phyloP scores from a whole-genome alignment of 2,113 vertebrate species.

The Lycocorax pyrrhopterus region DNA sequence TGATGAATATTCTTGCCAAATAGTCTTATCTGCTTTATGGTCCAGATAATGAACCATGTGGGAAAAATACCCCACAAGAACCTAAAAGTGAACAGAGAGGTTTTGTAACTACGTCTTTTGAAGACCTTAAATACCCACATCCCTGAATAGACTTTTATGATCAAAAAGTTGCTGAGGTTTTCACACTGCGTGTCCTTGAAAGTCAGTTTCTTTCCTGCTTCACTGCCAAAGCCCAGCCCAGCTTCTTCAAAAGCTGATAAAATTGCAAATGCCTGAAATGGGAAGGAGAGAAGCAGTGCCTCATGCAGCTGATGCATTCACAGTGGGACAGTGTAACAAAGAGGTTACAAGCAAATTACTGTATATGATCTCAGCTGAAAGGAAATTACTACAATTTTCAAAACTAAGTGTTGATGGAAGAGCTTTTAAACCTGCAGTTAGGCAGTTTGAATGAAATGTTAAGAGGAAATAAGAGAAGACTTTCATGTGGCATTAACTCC shows the following conservation, averaged over 20 bases:
- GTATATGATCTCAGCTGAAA: neutral
- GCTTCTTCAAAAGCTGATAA: neutral
- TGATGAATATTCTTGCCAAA: neutral
- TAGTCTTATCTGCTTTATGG: neutral
- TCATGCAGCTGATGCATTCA: neutral
- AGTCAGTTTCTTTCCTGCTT: neutral
- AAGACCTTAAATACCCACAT: neutral
- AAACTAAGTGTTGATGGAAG: neutral
- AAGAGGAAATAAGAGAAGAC: neutral
- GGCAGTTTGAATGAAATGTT: neutral
- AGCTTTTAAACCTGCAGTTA: neutral
- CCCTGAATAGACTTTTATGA: neutral
- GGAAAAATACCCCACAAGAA: neutral
- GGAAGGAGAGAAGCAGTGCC: neutral
- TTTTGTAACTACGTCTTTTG: neutral
- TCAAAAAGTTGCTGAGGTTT: neutral
- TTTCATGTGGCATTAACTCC: neutral
- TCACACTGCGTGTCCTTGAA: neutral
- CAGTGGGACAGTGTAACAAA: neutral
- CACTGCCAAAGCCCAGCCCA: neutral
- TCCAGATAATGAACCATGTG: neutral
- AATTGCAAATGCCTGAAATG: neutral
- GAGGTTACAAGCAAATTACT: neutral
- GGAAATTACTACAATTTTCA: neutral
- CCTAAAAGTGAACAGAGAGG: neutral